phyloP scores from a whole-genome alignment of 2,888 invertebrate species.

The Kryphioiulus occultus region DNA sequence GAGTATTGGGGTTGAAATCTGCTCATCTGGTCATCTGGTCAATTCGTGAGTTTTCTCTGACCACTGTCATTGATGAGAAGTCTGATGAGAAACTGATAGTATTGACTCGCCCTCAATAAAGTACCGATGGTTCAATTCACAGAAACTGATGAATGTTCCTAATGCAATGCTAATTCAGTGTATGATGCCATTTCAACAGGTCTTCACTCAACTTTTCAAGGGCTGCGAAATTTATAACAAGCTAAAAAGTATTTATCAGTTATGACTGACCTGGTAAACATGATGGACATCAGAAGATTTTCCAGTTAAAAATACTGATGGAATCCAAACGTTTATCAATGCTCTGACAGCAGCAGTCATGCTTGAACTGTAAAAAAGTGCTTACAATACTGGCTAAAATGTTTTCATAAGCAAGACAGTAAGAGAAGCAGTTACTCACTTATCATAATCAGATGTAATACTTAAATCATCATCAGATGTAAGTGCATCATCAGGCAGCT shows the following conservation, averaged over 20 bases:
- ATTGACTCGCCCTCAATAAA: too few relatives aligned
- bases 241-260: constrained; percentile 29
- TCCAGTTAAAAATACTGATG: constrained; percentile 82
- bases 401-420: not conserved
- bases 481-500: constrained; percentile 60
- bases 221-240: not conserved
- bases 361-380: constrained; percentile 54
- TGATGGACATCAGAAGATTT: constrained; percentile 79
- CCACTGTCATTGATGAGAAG: too few relatives aligned
- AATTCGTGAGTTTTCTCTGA: too few relatives aligned
- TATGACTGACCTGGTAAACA: constrained; percentile 79
- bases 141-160: too few relatives aligned
- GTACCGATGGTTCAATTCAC: too few relatives aligned
- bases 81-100: too few relatives aligned
- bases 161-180: too few relatives aligned
- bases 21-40: too few relatives aligned
- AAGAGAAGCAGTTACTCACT: constrained; percentile 53
- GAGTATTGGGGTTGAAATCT: too few relatives aligned
- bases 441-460: constrained; percentile 60
- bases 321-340: constrained; percentile 84
- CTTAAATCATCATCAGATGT: constrained; percentile 63
- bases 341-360: constrained; percentile 60
- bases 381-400: not conserved
- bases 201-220: not conserved
- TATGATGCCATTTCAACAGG: too few relatives aligned